These are phyloP conservation scores for Nerophis lumbriciformis DNA, from an alignment of 2,113 vertebrate species.

Conservation along the genomic window DNA sequence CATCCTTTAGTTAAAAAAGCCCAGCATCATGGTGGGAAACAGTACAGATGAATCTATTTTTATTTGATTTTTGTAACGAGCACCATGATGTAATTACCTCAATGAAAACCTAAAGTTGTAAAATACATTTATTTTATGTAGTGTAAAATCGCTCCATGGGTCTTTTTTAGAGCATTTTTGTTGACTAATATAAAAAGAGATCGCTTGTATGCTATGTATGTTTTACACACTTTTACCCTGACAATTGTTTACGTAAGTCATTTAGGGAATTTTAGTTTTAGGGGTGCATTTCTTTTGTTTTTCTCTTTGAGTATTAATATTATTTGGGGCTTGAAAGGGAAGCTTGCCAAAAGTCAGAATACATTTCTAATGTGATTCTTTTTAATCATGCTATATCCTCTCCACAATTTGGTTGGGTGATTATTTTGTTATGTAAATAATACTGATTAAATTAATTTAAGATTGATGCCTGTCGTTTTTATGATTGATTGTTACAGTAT, in stretches of 20 bases:
- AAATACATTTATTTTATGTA: conserved; percentile 75
- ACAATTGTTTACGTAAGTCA: no score
- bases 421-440: conserved; percentile 73
- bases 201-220: no score
- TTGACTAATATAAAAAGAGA: no score
- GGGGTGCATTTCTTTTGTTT: background rate
- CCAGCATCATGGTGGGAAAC: conserved; percentile 23
- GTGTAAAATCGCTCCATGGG: conserved; percentile 61
- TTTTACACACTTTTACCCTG: no score
- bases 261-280: conserved; percentile 20
- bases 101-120: conserved; percentile 74
- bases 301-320: conserved; percentile 27
- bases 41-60: conserved; percentile 53
- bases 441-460: conserved; percentile 82
- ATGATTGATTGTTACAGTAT: background rate
- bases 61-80: conserved; percentile 66
- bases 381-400: conserved; percentile 47
- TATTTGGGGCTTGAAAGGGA: conserved; percentile 17
- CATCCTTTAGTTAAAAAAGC: background rate
- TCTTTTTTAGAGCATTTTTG: conserved; percentile 37
- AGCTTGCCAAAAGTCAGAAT: background rate
- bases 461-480: conserved; percentile 49
- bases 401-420: conserved; percentile 57
- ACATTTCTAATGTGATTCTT: background rate
- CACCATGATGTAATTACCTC: conserved; percentile 76